Base-by-base conservation (phyloP, 2,888 invertebrate species). In the Macrophya alboannulata region DNA sequence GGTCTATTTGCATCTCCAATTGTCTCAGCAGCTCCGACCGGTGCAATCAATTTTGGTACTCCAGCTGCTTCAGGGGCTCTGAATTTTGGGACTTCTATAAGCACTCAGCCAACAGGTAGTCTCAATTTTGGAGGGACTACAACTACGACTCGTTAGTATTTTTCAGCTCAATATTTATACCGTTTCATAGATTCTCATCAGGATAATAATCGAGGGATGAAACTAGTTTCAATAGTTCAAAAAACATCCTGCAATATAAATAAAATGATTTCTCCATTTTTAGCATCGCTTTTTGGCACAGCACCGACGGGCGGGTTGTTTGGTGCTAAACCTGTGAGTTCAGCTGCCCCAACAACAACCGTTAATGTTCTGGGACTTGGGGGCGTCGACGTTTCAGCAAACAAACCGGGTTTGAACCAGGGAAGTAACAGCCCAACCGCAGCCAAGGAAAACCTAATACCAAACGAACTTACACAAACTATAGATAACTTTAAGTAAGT, bases 401-500 rank as follows among this genome's bases (percentile, higher is more conserved):
- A 92, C 85, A 94, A 94, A 89, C 92, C 92, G 88, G 94, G 94
- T 9, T 91, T 93, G 55, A 91, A 92, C 37, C 93, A 94, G 72
- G 92, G 94, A 62, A 94, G 93, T 88, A 94, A 92, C 88, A 94
- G 94, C 88, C 92, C 93, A 84, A 95, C 95, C 86, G 94, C 95
- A 45, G 95, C 95, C 0, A 96, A 96, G 92, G 96, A 96, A 90
- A 95, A 95, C 88, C 92, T 95, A 74, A 94, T 98, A 85, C 98
- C 98, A 0, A 97, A 97, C 89, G 97, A 97, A 94, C 96, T 98
- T 82, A 94, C 95, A 40, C 96, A 96, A 88, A 96, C 97, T 0
- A 97, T 98, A 43, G 97, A 98, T 86, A 94, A 95, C 2, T 97
- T 98, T 91, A 98, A 98, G 94, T 95, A 94, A 94, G 93, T 93